Percentiles rank a stretch among this genome's conserved stretches.
These are phyloP conservation scores for Chloroceryle aenea DNA, from an alignment of 2,113 vertebrate genomes.

Conservation along the genomic window DNA sequence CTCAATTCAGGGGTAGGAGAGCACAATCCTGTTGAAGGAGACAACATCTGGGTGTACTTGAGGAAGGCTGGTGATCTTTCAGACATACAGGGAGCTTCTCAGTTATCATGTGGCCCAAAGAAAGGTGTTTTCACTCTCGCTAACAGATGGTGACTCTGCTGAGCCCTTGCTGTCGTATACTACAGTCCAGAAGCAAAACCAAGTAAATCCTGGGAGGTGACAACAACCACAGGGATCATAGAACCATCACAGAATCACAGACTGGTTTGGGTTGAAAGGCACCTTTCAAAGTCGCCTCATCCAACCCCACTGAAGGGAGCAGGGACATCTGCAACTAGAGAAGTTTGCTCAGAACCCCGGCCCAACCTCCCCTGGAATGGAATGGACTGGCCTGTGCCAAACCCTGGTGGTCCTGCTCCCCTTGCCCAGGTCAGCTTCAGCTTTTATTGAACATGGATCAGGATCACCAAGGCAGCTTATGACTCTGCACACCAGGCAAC, in stretches of 20 bases:
- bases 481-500: rapidly evolving
- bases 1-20: rapidly evolving
- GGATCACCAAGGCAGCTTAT: neutral
- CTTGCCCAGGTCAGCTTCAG: neutral
- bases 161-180: rapidly evolving
- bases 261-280: neutral
- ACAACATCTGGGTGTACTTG: no score
- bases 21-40: neutral
- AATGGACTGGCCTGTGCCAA: no score
- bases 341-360: neutral
- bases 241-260: neutral
- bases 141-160: no score
- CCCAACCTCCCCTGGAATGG: neutral
- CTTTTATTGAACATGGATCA: rapidly evolving
- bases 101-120: rapidly evolving
- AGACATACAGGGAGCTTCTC: neutral
- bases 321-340: neutral
- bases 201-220: neutral
- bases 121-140: neutral
- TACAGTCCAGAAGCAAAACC: neutral
- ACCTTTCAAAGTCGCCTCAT: neutral
- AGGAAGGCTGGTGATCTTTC: neutral
- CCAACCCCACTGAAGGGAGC: neutral
- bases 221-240: no score
- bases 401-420: rapidly evolving